Evolutionary conservation across 2,113 vertebrate genomes (phyloP).

Genomic region (Himantopus leucocephalus): DNA sequence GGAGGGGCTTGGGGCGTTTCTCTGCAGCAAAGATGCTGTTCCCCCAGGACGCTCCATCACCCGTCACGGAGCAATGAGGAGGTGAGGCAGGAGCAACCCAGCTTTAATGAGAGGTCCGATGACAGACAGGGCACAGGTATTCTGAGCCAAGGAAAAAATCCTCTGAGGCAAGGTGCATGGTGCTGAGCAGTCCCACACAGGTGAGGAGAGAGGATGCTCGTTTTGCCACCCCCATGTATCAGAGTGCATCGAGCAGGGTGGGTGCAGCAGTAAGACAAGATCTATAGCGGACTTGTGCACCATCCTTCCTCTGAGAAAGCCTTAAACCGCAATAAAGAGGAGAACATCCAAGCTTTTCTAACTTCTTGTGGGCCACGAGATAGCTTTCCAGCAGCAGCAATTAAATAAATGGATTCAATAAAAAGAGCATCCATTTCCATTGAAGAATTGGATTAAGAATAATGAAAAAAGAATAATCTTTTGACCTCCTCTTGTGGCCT

Average conservation of each 20-base stretch:
- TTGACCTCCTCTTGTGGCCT: background rate
- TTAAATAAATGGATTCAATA: slow-evolving; percentile 11
- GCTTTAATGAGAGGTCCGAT: background rate
- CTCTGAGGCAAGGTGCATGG: fast-evolving
- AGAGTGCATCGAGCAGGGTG: fast-evolving
- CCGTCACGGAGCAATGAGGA: background rate
- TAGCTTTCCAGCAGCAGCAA: background rate
- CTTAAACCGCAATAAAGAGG: background rate
- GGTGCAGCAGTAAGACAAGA: background rate
- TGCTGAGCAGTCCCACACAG: background rate
- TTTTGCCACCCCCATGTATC: background rate
- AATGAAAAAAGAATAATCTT: background rate
- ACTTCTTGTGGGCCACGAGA: background rate
- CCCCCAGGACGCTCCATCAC: background rate
- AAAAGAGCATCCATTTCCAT: background rate
- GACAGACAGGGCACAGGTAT: background rate
- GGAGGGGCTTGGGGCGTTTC: background rate
- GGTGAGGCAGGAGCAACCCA: background rate
- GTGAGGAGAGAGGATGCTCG: background rate
- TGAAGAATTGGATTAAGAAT: slow-evolving; percentile 24
- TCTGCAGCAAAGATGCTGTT: background rate
- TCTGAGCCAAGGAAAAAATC: background rate
- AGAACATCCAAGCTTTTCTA: background rate
- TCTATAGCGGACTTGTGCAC: background rate
- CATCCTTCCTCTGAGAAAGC: background rate